Evolutionary conservation across 2,797 vertebrate genomes (phyloP).

Genomic region (Rhodeus uyekii): DNA sequence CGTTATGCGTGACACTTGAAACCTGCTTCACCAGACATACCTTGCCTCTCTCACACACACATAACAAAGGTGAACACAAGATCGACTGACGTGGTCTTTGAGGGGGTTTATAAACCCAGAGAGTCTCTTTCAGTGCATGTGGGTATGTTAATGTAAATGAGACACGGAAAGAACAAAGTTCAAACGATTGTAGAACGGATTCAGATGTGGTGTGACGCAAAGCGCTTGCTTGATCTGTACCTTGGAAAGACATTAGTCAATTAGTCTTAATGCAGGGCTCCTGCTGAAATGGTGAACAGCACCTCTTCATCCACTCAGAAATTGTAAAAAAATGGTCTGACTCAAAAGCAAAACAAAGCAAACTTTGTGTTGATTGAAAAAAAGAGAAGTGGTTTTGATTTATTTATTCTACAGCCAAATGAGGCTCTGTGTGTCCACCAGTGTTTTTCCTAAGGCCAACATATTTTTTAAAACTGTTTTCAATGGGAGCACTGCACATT

Average conservation of each 20-base stretch:
- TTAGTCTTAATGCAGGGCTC: neutral
- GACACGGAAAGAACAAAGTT: constrained; percentile 25
- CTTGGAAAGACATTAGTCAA: constrained; percentile 6
- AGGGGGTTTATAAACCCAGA: neutral
- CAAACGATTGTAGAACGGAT: neutral
- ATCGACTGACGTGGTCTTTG: constrained; percentile 4
- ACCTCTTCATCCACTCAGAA: constrained; percentile 8
- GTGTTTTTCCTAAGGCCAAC: neutral
- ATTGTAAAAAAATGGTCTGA: neutral
- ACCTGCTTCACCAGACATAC: constrained; percentile 8
- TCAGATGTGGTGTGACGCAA: constrained; percentile 32
- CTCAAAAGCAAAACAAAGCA: constrained; percentile 20
- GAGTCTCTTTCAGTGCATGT: neutral
- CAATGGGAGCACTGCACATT: no score
- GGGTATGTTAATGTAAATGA: constrained; percentile 24
- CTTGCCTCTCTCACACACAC: constrained; percentile 16
- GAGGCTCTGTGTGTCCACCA: neutral
- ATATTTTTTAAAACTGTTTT: neutral
- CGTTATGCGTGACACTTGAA: constrained; percentile 40
- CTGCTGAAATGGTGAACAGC: constrained; percentile 14
- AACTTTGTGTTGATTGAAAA: neutral
- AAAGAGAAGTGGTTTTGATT: neutral
- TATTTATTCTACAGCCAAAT: neutral
- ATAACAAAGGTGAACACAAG: neutral
- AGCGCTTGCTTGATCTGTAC: constrained; percentile 10